phyloP scores from a whole-genome alignment of 2,888 invertebrate species.

The Monoplex corrugatus region DNA sequence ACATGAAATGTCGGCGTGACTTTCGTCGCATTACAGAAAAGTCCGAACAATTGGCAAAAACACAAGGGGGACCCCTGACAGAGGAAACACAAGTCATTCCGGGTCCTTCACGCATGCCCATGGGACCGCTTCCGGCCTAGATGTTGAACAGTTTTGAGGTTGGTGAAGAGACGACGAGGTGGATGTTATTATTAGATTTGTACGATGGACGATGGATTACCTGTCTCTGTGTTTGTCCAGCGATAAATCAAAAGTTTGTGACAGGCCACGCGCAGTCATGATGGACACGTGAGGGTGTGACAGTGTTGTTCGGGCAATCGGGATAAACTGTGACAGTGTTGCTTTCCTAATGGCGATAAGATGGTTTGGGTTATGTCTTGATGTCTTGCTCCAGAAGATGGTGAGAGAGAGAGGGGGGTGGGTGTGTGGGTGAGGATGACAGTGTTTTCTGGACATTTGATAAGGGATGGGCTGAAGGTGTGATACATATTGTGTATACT shows the following conservation, averaged over 20 bases:
- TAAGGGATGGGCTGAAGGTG: too few relatives aligned
- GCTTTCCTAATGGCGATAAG: background rate
- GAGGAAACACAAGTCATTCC: background rate
- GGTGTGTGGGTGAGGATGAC: too few relatives aligned
- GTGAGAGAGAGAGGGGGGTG: too few relatives aligned
- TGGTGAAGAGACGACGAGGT: background rate
- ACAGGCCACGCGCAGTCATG: background rate
- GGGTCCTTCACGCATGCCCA: background rate
- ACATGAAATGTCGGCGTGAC: conserved; percentile 33
- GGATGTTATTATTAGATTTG: background rate
- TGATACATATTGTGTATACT: too few relatives aligned
- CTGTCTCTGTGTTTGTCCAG: background rate
- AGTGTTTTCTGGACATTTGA: too few relatives aligned
- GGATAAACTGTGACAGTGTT: background rate
- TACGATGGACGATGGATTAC: background rate
- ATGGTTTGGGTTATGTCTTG: background rate
- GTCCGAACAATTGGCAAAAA: background rate
- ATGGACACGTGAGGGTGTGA: too few relatives aligned
- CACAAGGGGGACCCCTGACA: background rate
- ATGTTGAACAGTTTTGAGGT: too few relatives aligned
- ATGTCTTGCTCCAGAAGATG: too few relatives aligned
- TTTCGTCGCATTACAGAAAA: background rate
- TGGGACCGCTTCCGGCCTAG: background rate
- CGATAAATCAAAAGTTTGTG: conserved; percentile 21
- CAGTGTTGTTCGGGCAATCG: background rate